Percentiles rank a stretch among this genome's conserved stretches.
Conservation (phyloP, 2,888 invertebrate species). For the Ochropleura plecta region DNA sequence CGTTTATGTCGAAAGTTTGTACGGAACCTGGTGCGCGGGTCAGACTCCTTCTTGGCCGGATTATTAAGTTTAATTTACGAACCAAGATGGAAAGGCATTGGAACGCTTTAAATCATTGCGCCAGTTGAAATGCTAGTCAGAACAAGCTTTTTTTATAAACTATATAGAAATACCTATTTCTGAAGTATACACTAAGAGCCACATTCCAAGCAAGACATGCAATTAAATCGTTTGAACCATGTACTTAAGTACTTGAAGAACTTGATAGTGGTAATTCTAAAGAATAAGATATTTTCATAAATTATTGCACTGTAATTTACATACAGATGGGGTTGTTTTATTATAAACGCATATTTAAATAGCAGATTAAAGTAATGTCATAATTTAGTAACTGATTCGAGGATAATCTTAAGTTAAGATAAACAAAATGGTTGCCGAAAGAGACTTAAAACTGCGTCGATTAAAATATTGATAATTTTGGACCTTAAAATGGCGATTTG, state of each 20-base stretch:
- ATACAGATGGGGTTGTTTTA: not conserved
- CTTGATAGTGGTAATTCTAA: not conserved
- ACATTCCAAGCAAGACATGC: not conserved
- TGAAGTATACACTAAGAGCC: not conserved
- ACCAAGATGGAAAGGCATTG: no score
- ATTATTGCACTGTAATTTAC: conserved; percentile 12
- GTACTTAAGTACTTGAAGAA: not conserved
- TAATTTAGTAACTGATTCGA: conserved; percentile 26
- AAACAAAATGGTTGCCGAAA: conserved; percentile 7
- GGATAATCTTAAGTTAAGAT: conserved; percentile 13
- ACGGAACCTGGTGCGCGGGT: no score
- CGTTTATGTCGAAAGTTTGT: no score
- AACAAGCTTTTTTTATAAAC: no score
- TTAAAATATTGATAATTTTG: conserved; percentile 15
- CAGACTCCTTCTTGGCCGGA: no score
- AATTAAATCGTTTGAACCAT: conserved; percentile 1
- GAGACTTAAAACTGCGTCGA: not conserved
- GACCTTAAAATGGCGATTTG: not conserved
- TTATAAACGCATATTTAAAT: conserved; percentile 47
- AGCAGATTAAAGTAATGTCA: conserved; percentile 24
- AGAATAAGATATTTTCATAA: conserved; percentile 13
- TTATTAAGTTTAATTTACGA: no score
- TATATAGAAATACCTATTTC: not conserved
- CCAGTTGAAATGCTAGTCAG: no score
- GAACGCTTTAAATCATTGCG: no score